Conservation (phyloP, 2,797 vertebrate genomes). For the Epinephelus coioides region DNA sequence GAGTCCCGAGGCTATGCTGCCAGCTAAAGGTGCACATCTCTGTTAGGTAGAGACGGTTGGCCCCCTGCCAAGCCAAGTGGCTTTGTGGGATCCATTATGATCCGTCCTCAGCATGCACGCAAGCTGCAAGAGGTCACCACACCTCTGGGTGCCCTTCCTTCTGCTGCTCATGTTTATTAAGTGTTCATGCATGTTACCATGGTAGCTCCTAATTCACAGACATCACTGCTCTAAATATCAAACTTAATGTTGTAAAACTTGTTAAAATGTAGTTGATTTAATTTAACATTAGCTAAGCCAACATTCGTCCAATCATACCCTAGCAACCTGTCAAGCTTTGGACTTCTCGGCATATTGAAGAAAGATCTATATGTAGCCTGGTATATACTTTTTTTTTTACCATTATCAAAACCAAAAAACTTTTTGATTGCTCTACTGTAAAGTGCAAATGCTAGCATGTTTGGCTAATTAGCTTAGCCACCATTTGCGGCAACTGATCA, state of each 20-base stretch:
- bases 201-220: background rate
- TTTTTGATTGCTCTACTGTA: too few species aligned
- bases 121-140: conserved; percentile 57
- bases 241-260: background rate
- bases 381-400: too few species aligned
- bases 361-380: too few species aligned
- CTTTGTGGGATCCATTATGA: conserved; percentile 77
- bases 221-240: background rate
- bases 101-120: conserved; percentile 67
- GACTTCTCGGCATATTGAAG: too few species aligned
- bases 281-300: too few species aligned
- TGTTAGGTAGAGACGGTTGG: conserved; percentile 61
- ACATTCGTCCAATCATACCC: too few species aligned
- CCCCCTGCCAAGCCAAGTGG: conserved; percentile 67
- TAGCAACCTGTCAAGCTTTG: too few species aligned
- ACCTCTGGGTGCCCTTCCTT: conserved; percentile 40
- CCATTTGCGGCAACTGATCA: too few species aligned
- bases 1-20: conserved; percentile 72
- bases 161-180: conserved; percentile 33
- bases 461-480: too few species aligned
- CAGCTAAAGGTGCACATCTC: conserved; percentile 75
- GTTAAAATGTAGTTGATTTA: too few species aligned
- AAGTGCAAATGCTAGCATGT: too few species aligned
- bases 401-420: too few species aligned
- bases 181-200: conserved; percentile 12